These are phyloP conservation scores for Festucalex cinctus DNA, from an alignment of 2,113 vertebrate species.

Conservation along the genomic window DNA sequence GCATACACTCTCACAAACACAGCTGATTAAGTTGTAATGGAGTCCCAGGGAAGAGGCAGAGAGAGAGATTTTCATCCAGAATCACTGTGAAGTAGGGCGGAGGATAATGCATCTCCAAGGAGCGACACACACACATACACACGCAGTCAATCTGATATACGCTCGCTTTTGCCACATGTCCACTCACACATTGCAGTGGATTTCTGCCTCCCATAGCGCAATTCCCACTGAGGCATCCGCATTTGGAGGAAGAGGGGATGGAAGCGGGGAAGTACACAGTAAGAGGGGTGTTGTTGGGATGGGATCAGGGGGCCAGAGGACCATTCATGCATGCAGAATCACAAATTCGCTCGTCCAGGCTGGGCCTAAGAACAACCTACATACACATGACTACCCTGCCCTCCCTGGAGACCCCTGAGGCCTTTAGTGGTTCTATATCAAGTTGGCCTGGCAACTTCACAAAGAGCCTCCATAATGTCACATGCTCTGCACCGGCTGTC, in stretches of 20 bases:
- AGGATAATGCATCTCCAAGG: conserved; percentile 66
- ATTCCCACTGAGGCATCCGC: conserved; percentile 64
- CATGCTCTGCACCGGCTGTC: conserved; percentile 30
- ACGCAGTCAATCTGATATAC: conserved; percentile 33
- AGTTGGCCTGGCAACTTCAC: conserved; percentile 46
- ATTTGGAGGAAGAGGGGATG: conserved; percentile 55
- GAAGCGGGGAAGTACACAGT: conserved; percentile 39
- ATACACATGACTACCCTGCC: conserved; percentile 25
- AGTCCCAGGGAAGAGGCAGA: conserved; percentile 37
- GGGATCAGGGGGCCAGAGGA: conserved; percentile 22
- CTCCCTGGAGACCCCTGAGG: conserved; percentile 52
- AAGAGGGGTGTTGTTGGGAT: conserved; percentile 11
- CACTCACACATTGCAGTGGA: conserved; percentile 51
- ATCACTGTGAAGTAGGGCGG: conserved; percentile 65
- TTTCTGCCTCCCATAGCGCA: conserved; percentile 46
- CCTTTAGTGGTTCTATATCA: conserved; percentile 53
- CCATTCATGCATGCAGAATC: conserved; percentile 66
- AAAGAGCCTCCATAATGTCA: conserved; percentile 52
- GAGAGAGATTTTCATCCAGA: conserved; percentile 51
- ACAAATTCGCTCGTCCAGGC: conserved; percentile 53
- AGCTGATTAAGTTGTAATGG: conserved; percentile 45
- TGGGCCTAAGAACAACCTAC: conserved; percentile 42
- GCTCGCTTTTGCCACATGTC: conserved; percentile 60
- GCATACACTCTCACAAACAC: conserved; percentile 12
- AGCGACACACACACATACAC: conserved; percentile 43